Percentiles rank a stretch among this genome's conserved stretches.
Evolutionary conservation across 2,113 vertebrate genomes (phyloP).

Genomic region (Bujurquina vittata): DNA sequence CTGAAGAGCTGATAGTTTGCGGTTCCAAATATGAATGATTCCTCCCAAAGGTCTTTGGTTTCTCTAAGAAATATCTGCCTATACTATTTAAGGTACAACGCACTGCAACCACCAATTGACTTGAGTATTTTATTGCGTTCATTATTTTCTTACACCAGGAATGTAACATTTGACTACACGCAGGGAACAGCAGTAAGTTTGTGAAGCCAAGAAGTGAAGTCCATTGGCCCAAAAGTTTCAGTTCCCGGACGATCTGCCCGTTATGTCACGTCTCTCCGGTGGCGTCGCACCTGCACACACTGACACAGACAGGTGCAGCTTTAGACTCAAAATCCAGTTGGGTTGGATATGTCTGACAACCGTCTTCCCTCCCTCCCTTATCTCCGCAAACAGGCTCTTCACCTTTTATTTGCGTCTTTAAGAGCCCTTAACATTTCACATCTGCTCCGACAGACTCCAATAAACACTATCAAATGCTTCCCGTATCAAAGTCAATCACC

Average conservation of each 20-base stretch:
- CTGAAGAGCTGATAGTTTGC: slow-evolving; percentile 2
- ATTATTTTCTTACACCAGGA: slow-evolving; percentile 3
- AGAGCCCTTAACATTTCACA: slow-evolving; percentile 60
- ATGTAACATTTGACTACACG: neutral
- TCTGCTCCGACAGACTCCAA: slow-evolving; percentile 64
- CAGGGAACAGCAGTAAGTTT: neutral
- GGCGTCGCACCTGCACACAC: slow-evolving; percentile 1
- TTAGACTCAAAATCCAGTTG: slow-evolving; percentile 2
- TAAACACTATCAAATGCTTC: slow-evolving; percentile 56
- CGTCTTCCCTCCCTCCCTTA: slow-evolving; percentile 46
- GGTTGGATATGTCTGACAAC: slow-evolving; percentile 36
- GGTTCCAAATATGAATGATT: neutral
- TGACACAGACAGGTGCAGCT: slow-evolving; percentile 55
- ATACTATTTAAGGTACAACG: neutral
- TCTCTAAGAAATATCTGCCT: neutral
- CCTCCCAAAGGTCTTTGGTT: slow-evolving; percentile 11
- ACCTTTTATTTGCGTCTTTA: slow-evolving; percentile 53
- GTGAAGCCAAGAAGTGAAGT: neutral
- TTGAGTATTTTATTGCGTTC: neutral
- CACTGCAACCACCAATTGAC: slow-evolving; percentile 4
- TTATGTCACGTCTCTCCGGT: neutral
- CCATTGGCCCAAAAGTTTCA: neutral
- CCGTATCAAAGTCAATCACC: slow-evolving; percentile 46
- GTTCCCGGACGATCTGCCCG: neutral
- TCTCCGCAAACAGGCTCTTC: slow-evolving; percentile 63